phyloP scores from a whole-genome alignment of 2,113 vertebrate species.

The Macaca mulatta region DNA sequence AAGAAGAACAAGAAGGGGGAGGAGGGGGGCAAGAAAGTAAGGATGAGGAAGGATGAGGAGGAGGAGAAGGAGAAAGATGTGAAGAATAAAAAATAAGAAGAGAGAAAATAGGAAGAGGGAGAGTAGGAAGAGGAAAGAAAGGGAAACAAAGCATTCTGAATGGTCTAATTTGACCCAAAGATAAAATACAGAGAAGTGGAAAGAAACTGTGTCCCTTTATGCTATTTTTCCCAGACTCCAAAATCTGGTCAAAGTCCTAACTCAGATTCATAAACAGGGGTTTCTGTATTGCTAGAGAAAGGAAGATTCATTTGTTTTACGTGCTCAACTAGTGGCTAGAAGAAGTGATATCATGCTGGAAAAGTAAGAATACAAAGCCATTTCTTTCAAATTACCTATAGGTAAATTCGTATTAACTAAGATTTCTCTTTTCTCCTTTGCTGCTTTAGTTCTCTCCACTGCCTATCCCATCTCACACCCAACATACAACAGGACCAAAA shows the following conservation, averaged over 20 bases:
- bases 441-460: neutral
- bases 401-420: neutral
- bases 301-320: neutral
- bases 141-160: neutral
- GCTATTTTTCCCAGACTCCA: neutral
- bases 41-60: neutral
- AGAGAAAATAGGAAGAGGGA: fast-evolving
- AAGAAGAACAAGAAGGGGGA: neutral
- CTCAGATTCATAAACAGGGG: neutral
- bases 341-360: neutral
- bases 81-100: neutral
- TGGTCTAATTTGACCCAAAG: neutral
- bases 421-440: neutral
- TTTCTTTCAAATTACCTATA: neutral
- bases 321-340: neutral
- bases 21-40: fast-evolving
- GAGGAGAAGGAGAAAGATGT: neutral
- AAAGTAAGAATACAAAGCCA: neutral
- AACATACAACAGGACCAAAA: neutral
- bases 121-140: fast-evolving
- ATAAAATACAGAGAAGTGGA: neutral
- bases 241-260: neutral
- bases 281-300: slow-evolving; percentile 1
- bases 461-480: fast-evolving
- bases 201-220: neutral